These are phyloP conservation scores for Nymphalis urticae DNA, from an alignment of 2,888 invertebrate genomes.

Conservation along the genomic window DNA sequence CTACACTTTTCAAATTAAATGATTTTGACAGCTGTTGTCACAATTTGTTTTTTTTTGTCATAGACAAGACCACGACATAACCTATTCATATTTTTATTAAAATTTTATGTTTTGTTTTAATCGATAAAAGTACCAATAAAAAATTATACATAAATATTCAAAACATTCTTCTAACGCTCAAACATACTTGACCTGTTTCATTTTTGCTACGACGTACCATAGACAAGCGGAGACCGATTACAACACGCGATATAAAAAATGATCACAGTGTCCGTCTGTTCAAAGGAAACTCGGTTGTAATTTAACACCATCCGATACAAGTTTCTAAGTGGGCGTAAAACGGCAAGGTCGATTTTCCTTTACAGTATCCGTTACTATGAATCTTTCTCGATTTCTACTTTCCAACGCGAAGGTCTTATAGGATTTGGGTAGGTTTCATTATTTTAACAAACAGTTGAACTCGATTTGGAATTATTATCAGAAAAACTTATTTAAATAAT, in stretches of 20 bases:
- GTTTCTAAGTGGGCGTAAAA: constrained; percentile 21
- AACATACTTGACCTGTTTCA: constrained; percentile 8
- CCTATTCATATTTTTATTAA: no score
- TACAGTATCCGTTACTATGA: constrained; percentile 44
- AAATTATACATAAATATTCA: constrained; percentile 4
- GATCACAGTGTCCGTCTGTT: constrained; percentile 10
- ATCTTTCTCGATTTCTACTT: constrained; percentile 49
- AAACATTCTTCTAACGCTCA: neutral
- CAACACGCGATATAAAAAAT: constrained; percentile 12
- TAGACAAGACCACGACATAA: no score
- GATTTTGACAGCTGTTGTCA: no score
- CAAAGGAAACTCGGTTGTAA: constrained; percentile 20
- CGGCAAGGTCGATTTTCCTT: constrained; percentile 48
- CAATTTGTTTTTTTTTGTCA: no score
- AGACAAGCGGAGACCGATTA: constrained; percentile 6
- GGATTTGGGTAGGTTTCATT: constrained; percentile 39
- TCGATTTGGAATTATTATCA: no score
- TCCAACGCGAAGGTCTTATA: constrained; percentile 45
- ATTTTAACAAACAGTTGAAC: constrained; percentile 14
- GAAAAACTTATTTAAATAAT: no score
- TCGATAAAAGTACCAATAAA: neutral
- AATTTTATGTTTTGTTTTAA: neutral
- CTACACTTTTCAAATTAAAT: no score
- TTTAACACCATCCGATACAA: constrained; percentile 24
- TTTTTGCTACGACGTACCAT: constrained; percentile 9